phyloP scores from a whole-genome alignment of 2,888 invertebrate genomes.

The Phortica okadai region DNA sequence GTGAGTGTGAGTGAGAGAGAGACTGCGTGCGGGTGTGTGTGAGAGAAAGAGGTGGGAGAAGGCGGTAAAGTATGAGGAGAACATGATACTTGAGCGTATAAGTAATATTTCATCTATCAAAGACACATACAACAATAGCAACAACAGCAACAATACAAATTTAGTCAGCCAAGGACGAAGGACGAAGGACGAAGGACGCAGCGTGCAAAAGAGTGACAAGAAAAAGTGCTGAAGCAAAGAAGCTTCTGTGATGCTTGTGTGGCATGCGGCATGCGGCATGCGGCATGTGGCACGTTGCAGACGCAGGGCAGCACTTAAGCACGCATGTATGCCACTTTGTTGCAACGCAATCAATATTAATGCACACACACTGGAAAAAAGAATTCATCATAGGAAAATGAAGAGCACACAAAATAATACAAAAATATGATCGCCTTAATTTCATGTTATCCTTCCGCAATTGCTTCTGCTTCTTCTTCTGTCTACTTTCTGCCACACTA shows the following conservation, averaged over 20 bases:
- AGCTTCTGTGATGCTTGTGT: no score
- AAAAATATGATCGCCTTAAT: background rate
- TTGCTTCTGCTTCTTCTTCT: background rate
- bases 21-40: no score
- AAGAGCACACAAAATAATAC: background rate
- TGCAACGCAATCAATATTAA: constrained; percentile 61
- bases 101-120: constrained; percentile 14
- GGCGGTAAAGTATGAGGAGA: background rate
- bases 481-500: background rate
- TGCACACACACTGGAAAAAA: background rate
- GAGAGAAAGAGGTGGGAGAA: background rate
- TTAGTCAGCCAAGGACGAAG: no score
- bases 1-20: background rate
- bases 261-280: background rate
- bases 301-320: constrained; percentile 69
- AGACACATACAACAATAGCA: background rate
- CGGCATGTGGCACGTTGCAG: background rate
- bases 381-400: background rate
- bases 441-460: background rate
- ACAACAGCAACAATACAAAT: no score
- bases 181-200: background rate
- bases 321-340: constrained; percentile 66
- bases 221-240: background rate
- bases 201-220: background rate
- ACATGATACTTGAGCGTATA: constrained; percentile 20